These are phyloP conservation scores for Osmoderma eremita DNA, from an alignment of 2,888 invertebrate species.

Conservation along the genomic window DNA sequence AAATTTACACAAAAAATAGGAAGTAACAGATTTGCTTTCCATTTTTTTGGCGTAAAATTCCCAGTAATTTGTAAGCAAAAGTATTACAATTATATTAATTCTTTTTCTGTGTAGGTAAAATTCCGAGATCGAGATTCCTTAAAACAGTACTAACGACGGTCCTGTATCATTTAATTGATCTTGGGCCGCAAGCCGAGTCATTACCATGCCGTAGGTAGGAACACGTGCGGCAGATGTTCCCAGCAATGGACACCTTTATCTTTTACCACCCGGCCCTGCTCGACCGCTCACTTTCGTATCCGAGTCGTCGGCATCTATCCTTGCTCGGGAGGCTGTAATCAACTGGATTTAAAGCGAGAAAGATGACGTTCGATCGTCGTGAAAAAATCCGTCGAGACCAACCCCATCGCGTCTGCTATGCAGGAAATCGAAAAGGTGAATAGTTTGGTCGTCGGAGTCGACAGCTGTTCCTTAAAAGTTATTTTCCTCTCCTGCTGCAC, in stretches of 20 bases:
- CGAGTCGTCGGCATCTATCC: conserved; percentile 23
- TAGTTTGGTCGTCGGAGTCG: conserved; percentile 19
- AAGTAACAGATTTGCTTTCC: too few species aligned
- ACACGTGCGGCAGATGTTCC: conserved; percentile 51
- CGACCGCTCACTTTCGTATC: conserved; percentile 8
- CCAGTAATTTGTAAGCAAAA: too few species aligned
- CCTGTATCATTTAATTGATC: conserved; percentile 49
- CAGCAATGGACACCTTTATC: conserved; percentile 47
- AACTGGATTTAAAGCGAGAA: background rate
- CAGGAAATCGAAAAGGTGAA: conserved; percentile 40
- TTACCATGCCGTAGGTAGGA: conserved; percentile 45
- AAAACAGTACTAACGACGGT: conserved; percentile 33
- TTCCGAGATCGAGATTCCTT: conserved; percentile 32
- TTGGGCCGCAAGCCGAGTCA: conserved; percentile 46
- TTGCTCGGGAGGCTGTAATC: background rate
- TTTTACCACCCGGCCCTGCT: conserved; percentile 44
- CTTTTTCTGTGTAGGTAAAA: too few species aligned
- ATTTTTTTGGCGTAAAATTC: too few species aligned
- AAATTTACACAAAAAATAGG: too few species aligned
- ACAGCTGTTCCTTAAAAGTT: conserved; percentile 36
- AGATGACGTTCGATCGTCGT: background rate
- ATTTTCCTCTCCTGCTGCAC: conserved; percentile 13
- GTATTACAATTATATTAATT: too few species aligned
- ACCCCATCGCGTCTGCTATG: conserved; percentile 15
- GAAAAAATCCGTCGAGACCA: conserved; percentile 15